phyloP scores from a whole-genome alignment of 2,888 invertebrate genomes.

The Lymantria monacha region DNA sequence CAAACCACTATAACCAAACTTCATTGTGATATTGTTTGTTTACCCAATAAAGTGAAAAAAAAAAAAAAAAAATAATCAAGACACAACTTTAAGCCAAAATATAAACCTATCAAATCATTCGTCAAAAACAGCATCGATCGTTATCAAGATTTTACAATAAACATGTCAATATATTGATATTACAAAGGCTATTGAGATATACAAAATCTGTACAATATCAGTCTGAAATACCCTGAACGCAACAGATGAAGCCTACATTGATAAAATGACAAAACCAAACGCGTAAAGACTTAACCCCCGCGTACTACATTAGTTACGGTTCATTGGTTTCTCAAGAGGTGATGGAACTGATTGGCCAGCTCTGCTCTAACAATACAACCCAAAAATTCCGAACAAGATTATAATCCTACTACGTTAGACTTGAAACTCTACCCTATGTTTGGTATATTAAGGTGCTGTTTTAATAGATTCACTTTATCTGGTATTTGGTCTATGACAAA shows the following conservation, averaged over 20 bases:
- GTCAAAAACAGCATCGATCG: conserved; percentile 20
- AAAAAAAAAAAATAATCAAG: not conserved
- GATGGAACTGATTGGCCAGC: conserved; percentile 79
- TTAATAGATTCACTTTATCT: conserved; percentile 18
- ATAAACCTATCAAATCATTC: not conserved
- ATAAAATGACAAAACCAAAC: conserved; percentile 73
- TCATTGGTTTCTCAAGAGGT: conserved; percentile 77
- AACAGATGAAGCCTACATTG: conserved; percentile 49
- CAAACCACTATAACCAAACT: no score
- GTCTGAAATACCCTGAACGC: conserved; percentile 36
- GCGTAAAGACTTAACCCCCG: conserved; percentile 73
- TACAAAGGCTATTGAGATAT: conserved; percentile 21
- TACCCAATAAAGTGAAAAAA: no score
- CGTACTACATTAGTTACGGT: conserved; percentile 66
- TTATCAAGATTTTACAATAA: conserved; percentile 20
- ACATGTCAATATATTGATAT: conserved; percentile 14
- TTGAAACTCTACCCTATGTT: conserved; percentile 18
- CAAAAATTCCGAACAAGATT: conserved; percentile 33
- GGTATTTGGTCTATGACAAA: conserved; percentile 34
- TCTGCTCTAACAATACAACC: conserved; percentile 67
- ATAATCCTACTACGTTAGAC: conserved; percentile 14
- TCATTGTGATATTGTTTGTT: no score
- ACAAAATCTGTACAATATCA: conserved; percentile 11
- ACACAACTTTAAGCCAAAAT: not conserved
- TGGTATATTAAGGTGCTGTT: conserved; percentile 20